These are phyloP conservation scores for Endotricha flammealis DNA, from an alignment of 2,888 invertebrate species.

Conservation along the genomic window DNA sequence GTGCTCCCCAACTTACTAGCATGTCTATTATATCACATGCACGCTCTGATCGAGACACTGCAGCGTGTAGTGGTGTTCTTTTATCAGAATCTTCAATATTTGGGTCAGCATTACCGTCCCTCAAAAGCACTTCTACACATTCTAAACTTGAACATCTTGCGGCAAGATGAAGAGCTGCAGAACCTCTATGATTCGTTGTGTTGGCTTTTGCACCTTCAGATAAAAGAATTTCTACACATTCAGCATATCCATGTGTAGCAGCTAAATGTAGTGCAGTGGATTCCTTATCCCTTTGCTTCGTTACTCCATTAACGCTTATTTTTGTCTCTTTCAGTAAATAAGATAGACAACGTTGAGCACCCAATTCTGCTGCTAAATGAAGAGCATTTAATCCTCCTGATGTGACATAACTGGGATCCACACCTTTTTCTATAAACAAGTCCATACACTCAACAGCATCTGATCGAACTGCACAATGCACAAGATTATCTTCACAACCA, in stretches of 20 bases:
- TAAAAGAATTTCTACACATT: slow-evolving; percentile 87
- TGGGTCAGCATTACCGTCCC: slow-evolving; percentile 86
- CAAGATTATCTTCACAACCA: slow-evolving; percentile 85
- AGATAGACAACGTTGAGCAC: slow-evolving; percentile 84
- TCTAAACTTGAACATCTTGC: slow-evolving; percentile 88
- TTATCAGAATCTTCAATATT: slow-evolving; percentile 89
- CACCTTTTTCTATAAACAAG: slow-evolving; percentile 85
- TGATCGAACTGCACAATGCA: slow-evolving; percentile 91
- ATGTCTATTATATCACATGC: slow-evolving; percentile 89
- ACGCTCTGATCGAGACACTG: slow-evolving; percentile 86
- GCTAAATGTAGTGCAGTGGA: slow-evolving; percentile 90
- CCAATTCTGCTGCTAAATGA: slow-evolving; percentile 88
- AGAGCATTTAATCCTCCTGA: slow-evolving; percentile 87
- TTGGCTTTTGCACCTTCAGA: slow-evolving; percentile 87
- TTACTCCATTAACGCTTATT: slow-evolving; percentile 83
- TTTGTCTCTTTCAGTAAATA: slow-evolving; percentile 86
- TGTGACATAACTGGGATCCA: slow-evolving; percentile 85
- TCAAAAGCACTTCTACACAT: slow-evolving; percentile 86
- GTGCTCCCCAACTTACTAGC: slow-evolving; percentile 87
- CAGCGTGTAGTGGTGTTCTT: slow-evolving; percentile 88
- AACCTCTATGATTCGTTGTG: slow-evolving; percentile 85
- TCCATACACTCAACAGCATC: slow-evolving; percentile 88
- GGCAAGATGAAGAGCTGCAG: slow-evolving; percentile 92
- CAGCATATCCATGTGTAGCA: slow-evolving; percentile 90
- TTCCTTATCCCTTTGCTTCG: slow-evolving; percentile 84